These are phyloP conservation scores for Catharus fuscescens DNA, from an alignment of 2,113 vertebrate species.

Conservation along the genomic window DNA sequence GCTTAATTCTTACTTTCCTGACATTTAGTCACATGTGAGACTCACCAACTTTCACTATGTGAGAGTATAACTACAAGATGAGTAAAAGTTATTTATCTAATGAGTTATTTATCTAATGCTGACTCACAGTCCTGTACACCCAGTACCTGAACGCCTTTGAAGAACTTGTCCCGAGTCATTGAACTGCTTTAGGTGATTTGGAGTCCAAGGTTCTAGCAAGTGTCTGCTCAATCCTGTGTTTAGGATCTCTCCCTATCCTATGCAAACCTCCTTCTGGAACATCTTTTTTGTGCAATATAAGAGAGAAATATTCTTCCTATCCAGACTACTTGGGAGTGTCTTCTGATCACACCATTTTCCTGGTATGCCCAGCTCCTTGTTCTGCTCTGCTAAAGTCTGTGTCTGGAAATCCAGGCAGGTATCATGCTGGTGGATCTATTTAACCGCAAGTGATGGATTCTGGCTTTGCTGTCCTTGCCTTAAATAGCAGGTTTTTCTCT, in stretches of 20 bases:
- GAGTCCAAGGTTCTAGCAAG: not conserved
- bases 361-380: not conserved
- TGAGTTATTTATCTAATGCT: not conserved
- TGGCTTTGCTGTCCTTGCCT: not conserved
- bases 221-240: not conserved
- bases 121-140: not conserved
- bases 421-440: not conserved
- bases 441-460: not conserved
- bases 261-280: not conserved
- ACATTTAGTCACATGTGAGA: not conserved
- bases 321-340: not conserved
- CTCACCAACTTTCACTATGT: not conserved
- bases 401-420: not conserved
- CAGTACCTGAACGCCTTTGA: not conserved
- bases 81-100: not conserved
- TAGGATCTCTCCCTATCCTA: not conserved
- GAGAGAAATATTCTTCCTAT: not conserved
- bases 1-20: constrained; percentile 1
- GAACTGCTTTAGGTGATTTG: not conserved
- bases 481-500: not conserved
- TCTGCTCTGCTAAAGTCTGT: not conserved
- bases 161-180: not conserved
- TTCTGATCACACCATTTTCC: not conserved
- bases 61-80: not conserved
- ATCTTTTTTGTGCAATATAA: not conserved